Evolutionary conservation across 1,140 invertebrate species (phyloP), one percentile per base, ranked within the genome.

Genomic region (Apis dorsata): DNA sequence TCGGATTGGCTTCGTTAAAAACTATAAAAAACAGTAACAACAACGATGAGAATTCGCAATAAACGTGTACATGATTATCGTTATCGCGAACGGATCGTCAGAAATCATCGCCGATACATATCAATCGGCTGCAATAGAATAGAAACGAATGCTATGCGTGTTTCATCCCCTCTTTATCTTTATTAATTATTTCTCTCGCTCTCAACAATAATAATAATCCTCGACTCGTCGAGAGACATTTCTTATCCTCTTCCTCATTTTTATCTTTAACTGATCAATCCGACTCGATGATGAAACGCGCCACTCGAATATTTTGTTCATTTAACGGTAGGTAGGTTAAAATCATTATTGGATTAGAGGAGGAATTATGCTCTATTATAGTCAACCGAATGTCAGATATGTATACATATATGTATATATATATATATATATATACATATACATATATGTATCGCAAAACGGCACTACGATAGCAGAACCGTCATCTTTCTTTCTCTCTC

Each of bases 11-110:
- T 55, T 83, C 51, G 76, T 71, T 83, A 83, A 83, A 83, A 83
- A 69, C 81, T 79, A 79, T 83, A 73, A 83, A 82, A 82, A 79
- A 71, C 75, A 83, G 74, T 71, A 83, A 79, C 68, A 83, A 83
- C 81, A 34, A 79, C 59, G 60, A 66, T 59, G 53, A 70, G 24
- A 4, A 44, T 28, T 44, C 75, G 57, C 59, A 59, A 83, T 59
- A 28, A 24, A 75, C 53, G 7, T 9, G 24, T 17, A 24, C 2
- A 15, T 44, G 34, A 44, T 44, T 44, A 44, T 44, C 34, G 59
- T n/a, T 28, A 53, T 69, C 65, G 49, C 70, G 28, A 17, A 21
- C 15, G 13, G 5, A 44, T 69, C 72, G 55, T n/a, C 62, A 55
- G 15, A 51, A 76, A 51, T 34, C 44, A 51, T 8, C 57, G n/a